These are phyloP conservation scores for Porphyrio hochstetteri DNA, from an alignment of 2,113 vertebrate species.

Conservation along the genomic window DNA sequence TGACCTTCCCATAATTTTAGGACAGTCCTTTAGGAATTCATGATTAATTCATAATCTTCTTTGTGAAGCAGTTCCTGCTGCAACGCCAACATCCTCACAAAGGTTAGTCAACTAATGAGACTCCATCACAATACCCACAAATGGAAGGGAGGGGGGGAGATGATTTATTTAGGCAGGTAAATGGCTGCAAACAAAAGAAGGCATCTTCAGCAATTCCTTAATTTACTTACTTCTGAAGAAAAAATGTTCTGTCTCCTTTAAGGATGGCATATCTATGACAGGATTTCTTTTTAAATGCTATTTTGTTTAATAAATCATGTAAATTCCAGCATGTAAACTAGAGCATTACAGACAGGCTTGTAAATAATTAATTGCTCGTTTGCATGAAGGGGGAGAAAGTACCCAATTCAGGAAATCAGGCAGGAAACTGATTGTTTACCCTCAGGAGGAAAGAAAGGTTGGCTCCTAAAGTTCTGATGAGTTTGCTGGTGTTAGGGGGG, in stretches of 20 bases:
- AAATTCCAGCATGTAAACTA: conserved; percentile 50
- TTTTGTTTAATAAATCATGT: conserved; percentile 66
- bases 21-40: background rate
- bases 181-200: background rate
- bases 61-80: background rate
- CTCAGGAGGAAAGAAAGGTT: background rate
- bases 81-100: background rate
- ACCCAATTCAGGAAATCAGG: background rate
- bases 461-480: background rate
- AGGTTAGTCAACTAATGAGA: background rate
- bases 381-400: conserved; percentile 22
- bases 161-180: background rate
- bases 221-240: background rate
- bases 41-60: background rate
- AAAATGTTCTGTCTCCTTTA: background rate
- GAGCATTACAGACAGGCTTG: conserved; percentile 40
- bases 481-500: background rate
- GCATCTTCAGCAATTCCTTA: background rate
- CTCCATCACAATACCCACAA: background rate
- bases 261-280: background rate
- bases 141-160: background rate
- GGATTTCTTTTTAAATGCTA: conserved; percentile 3
- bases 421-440: background rate
- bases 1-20: background rate
- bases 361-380: conserved; percentile 64